Percentiles rank a stretch among this genome's conserved stretches.
These are phyloP conservation scores for Deilephila porcellus DNA, from an alignment of 2,888 invertebrate species.

Conservation along the genomic window DNA sequence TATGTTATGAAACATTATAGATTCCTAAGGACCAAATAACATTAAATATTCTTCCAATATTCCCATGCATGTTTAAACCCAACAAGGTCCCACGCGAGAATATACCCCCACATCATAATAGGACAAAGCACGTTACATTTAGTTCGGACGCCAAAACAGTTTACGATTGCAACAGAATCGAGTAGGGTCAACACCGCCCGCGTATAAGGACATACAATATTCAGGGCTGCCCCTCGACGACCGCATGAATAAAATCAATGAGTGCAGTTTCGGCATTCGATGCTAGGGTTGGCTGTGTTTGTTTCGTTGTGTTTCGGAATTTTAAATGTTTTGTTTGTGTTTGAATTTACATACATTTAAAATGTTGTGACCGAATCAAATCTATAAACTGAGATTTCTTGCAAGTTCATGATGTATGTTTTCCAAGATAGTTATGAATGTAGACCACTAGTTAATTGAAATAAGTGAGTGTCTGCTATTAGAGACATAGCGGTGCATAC, in stretches of 20 bases:
- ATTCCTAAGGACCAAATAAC: too few relatives aligned
- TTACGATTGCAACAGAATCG: slow-evolving; percentile 43
- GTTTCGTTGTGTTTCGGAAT: not conserved
- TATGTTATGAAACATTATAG: too few relatives aligned
- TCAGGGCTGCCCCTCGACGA: slow-evolving; percentile 46
- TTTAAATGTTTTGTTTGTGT: too few relatives aligned
- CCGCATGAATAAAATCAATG: slow-evolving; percentile 43
- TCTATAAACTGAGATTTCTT: too few relatives aligned
- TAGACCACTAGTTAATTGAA: too few relatives aligned
- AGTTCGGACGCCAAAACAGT: slow-evolving; percentile 25
- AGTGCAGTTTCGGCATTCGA: slow-evolving; percentile 34
- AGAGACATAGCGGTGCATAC: too few relatives aligned
- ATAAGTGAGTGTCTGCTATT: too few relatives aligned
- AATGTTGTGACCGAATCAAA: too few relatives aligned
- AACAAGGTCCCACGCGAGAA: not conserved
- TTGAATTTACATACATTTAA: too few relatives aligned
- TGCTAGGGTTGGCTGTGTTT: slow-evolving; percentile 19
- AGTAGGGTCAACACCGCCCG: slow-evolving; percentile 37
- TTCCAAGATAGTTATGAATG: too few relatives aligned
- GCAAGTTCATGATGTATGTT: too few relatives aligned
- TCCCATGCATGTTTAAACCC: not conserved
- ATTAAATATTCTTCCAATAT: not conserved
- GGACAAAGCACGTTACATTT: slow-evolving; percentile 31
- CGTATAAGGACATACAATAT: slow-evolving; percentile 52
- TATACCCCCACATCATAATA: slow-evolving; percentile 2